Conservation (phyloP, 2,888 invertebrate genomes). For the Calliphora vomitoria region DNA sequence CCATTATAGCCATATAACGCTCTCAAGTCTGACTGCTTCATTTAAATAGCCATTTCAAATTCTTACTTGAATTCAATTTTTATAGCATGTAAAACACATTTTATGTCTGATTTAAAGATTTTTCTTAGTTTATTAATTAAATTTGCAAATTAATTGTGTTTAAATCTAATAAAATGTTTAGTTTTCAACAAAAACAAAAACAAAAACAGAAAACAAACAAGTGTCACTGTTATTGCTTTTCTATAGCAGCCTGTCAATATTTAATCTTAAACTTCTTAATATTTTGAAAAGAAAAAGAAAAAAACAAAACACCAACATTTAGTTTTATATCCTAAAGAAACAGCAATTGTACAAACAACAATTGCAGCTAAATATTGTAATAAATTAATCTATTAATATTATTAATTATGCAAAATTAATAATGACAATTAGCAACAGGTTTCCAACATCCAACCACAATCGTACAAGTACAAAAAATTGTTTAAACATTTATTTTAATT, state of each 20-base stretch:
- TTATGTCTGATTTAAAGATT: neutral
- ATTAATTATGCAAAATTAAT: conserved; percentile 69
- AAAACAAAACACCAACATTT: conserved; percentile 35
- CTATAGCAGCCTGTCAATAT: conserved; percentile 51
- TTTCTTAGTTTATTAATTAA: conserved; percentile 17
- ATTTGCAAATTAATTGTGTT: conserved; percentile 65
- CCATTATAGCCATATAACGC: neutral
- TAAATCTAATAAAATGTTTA: conserved; percentile 55
- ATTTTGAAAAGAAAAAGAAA: conserved; percentile 37
- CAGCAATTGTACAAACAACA: neutral
- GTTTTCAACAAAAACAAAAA: conserved; percentile 2
- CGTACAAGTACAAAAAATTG: neutral
- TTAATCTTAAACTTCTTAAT: conserved; percentile 57
- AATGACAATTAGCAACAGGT: conserved; percentile 69
- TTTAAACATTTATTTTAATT: conserved; percentile 5
- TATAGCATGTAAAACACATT: neutral
- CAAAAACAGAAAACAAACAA: conserved; percentile 20
- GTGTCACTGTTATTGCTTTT: neutral
- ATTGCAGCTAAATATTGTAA: neutral
- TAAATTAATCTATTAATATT: conserved; percentile 22
- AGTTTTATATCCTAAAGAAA: neutral
- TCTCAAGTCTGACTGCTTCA: neutral
- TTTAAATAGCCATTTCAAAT: neutral
- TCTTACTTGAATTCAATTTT: neutral
- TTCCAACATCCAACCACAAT: conserved; percentile 8